Evolutionary conservation across 30 jellyfish, hydroid and myxozoan genomes (phyloP).

Genomic region (Clytia hemisphaerica): DNA sequence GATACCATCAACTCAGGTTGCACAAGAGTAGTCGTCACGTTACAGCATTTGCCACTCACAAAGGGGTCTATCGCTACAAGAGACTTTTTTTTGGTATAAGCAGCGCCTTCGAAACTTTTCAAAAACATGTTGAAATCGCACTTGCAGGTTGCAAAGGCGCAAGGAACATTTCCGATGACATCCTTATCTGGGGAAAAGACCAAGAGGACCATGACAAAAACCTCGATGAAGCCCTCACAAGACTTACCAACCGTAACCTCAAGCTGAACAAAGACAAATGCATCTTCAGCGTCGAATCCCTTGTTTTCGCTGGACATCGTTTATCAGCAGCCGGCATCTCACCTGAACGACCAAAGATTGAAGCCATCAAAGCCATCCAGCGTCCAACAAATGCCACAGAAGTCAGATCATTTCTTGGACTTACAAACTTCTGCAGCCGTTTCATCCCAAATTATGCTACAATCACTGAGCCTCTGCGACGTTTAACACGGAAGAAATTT

Average conservation of each 20-base stretch:
- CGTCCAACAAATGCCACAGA: conserved; percentile 49
- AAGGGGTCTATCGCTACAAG: too few relatives aligned
- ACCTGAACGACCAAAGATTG: conserved; percentile 27
- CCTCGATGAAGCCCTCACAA: conserved; percentile 15
- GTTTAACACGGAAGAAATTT: conserved; percentile 22
- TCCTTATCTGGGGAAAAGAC: conserved; percentile 28
- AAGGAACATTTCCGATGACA: background rate
- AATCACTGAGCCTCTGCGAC: conserved; percentile 34
- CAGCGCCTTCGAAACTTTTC: too few relatives aligned
- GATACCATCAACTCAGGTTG: too few relatives aligned
- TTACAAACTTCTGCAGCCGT: conserved; percentile 29
- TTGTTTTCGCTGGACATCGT: conserved; percentile 36
- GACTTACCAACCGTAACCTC: conserved; percentile 11
- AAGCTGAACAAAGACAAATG: conserved; percentile 38
- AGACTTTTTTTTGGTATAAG: too few relatives aligned
- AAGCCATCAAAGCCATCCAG: conserved; percentile 28
- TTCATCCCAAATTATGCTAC: conserved; percentile 22
- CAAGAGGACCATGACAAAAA: conserved; percentile 15
- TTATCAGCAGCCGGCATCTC: too few relatives aligned
- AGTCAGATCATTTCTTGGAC: conserved; percentile 46
- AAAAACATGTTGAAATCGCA: too few relatives aligned
- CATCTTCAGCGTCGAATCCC: conserved; percentile 36
- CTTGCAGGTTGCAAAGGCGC: too few relatives aligned
- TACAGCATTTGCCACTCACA: too few relatives aligned
- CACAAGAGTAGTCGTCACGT: too few relatives aligned